Conservation (phyloP, 2,888 invertebrate species). For the Marasmarcha lunaedactyla region DNA sequence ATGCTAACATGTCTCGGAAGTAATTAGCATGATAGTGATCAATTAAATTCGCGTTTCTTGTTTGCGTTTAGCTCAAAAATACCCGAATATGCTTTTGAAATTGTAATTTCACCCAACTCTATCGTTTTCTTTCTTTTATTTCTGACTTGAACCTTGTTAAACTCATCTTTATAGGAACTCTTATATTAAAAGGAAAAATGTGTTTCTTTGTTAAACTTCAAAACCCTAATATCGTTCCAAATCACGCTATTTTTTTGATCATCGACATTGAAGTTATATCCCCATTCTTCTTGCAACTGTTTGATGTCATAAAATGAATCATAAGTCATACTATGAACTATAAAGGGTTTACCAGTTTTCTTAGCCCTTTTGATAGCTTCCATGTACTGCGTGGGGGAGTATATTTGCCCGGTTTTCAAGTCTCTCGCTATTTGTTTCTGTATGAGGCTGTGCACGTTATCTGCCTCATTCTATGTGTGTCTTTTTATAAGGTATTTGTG, state of each 20-base stretch:
- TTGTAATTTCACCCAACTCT: too few relatives aligned
- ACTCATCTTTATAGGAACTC: slow-evolving; percentile 3
- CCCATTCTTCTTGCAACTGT: too few relatives aligned
- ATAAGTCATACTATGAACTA: slow-evolving; percentile 3
- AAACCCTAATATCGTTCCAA: slow-evolving; percentile 8
- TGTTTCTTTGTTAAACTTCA: slow-evolving; percentile 5
- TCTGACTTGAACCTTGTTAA: slow-evolving; percentile 9
- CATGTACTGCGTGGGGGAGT: slow-evolving; percentile 14
- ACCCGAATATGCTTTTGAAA: too few relatives aligned
- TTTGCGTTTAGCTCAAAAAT: too few relatives aligned
- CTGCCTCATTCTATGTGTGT: slow-evolving; percentile 25
- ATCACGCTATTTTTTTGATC: slow-evolving; percentile 3
- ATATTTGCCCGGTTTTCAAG: slow-evolving; percentile 18
- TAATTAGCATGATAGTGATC: too few relatives aligned
- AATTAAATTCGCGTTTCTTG: too few relatives aligned
- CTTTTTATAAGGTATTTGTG: too few relatives aligned
- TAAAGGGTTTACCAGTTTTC: slow-evolving; percentile 1
- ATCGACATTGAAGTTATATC: slow-evolving; percentile 6
- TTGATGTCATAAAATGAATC: slow-evolving; percentile 6
- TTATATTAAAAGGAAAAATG: slow-evolving; percentile 7
- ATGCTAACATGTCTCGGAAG: too few relatives aligned
- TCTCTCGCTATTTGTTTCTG: slow-evolving; percentile 20
- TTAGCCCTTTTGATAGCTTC: too few relatives aligned
- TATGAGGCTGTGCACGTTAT: slow-evolving; percentile 22
- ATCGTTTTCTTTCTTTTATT: slow-evolving; percentile 14